Percentiles rank a stretch among this genome's conserved stretches.
Conservation (phyloP, 1,140 invertebrate genomes). For the Drosophila micromelanica region DNA sequence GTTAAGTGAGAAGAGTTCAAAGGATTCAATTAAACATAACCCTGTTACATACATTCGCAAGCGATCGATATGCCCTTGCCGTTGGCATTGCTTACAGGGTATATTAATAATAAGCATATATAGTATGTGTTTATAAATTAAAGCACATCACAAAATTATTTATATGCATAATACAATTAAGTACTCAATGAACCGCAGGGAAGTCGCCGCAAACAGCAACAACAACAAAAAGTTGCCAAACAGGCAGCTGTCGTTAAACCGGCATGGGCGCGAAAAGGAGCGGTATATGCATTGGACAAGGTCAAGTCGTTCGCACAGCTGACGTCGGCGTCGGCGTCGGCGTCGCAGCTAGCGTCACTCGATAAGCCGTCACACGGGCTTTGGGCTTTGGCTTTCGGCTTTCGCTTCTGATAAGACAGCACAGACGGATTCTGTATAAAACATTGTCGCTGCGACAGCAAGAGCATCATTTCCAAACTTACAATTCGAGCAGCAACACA, state of each 20-base stretch:
- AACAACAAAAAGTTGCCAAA: slow-evolving; percentile 65
- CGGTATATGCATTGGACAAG: slow-evolving; percentile 55
- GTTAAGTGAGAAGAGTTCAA: too few species aligned
- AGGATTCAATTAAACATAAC: too few species aligned
- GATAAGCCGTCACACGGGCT: slow-evolving; percentile 63
- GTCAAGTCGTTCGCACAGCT: slow-evolving; percentile 44
- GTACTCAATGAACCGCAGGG: slow-evolving; percentile 78
- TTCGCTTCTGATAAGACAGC: slow-evolving; percentile 32
- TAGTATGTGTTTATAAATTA: slow-evolving; percentile 44
- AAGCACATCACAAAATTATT: slow-evolving; percentile 39
- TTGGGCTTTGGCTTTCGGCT: slow-evolving; percentile 25
- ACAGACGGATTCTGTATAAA: slow-evolving; percentile 55
- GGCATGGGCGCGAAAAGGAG: slow-evolving; percentile 51
- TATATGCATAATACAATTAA: slow-evolving; percentile 66
- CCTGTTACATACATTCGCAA: too few species aligned
- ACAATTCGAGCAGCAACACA: slow-evolving; percentile 36
- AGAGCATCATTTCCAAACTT: not conserved
- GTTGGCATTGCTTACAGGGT: too few species aligned
- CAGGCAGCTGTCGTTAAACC: slow-evolving; percentile 64
- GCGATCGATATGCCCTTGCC: too few species aligned
- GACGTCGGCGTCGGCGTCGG: not conserved
- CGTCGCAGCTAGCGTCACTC: slow-evolving; percentile 16
- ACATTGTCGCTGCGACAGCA: slow-evolving; percentile 49
- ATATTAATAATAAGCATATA: not conserved
- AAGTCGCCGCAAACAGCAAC: slow-evolving; percentile 43